Percentiles rank a stretch among this genome's conserved stretches.
Conservation (phyloP, 2,797 vertebrate genomes). For the Zenarchopterus dispar region DNA sequence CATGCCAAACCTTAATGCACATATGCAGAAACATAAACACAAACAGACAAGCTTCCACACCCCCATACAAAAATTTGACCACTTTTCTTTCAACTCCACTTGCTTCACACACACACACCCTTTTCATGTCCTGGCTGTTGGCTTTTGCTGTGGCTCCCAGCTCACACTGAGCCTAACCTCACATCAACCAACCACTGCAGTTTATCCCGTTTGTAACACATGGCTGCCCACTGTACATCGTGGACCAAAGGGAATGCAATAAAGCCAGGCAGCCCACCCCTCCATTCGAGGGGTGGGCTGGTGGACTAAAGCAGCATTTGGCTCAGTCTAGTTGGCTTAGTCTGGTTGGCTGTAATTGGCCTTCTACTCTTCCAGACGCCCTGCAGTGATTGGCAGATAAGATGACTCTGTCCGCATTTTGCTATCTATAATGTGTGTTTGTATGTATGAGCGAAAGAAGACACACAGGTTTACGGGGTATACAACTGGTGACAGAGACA, state of each 20-base stretch:
- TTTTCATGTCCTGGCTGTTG: slow-evolving; percentile 34
- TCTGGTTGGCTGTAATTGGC: slow-evolving; percentile 72
- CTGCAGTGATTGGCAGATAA: slow-evolving; percentile 68
- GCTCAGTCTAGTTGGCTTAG: slow-evolving; percentile 66
- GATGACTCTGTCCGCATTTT: slow-evolving; percentile 67
- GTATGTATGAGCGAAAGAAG: slow-evolving; percentile 28
- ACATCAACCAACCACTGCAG: slow-evolving; percentile 64
- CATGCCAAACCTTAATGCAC: slow-evolving; percentile 5
- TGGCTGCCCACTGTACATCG: slow-evolving; percentile 61
- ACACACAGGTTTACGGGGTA: slow-evolving; percentile 46
- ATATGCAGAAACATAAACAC: slow-evolving; percentile 1
- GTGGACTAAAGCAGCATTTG: slow-evolving; percentile 70
- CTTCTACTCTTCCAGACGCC: slow-evolving; percentile 74
- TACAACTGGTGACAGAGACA: slow-evolving; percentile 68
- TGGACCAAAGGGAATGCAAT: slow-evolving; percentile 66
- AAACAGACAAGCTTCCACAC: background rate
- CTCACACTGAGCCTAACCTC: slow-evolving; percentile 55
- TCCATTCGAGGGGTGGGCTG: slow-evolving; percentile 59
- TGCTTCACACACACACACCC: slow-evolving; percentile 7
- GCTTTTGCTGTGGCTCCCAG: slow-evolving; percentile 51
- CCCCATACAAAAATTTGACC: slow-evolving; percentile 6
- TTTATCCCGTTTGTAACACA: slow-evolving; percentile 81
- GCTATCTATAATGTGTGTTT: slow-evolving; percentile 52
- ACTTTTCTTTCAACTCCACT: slow-evolving; percentile 29
- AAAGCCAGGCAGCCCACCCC: slow-evolving; percentile 54